Evolutionary conservation across 2,113 vertebrate species (phyloP), one percentile per base, ranked within the genome.

Genomic region (Eretmochelys imbricata): DNA sequence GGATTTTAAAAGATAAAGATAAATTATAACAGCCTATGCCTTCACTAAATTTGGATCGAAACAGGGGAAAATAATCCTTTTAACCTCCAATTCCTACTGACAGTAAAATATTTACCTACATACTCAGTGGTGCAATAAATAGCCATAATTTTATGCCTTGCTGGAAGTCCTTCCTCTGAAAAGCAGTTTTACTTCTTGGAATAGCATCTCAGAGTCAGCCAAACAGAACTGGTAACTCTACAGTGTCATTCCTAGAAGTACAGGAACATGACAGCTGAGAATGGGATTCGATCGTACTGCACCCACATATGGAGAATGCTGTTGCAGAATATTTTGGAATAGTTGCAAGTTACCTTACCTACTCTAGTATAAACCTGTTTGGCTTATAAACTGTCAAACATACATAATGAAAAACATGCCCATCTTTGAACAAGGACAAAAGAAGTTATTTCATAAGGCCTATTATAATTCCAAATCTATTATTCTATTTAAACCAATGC

Each of bases 401-500:
- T 24, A 25, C 55, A 3, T 35, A 87, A 25, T 29, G 25, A 93
- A 93, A 54, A 85, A 89, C 19, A n/a, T 1, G 1, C 10, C 55
- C 54, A 54, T 54, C 53, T 72, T 75, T 5, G 4, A 10, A 13
- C 38, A 92, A 93, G 93, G 87, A 0, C 6, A 88, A 87, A 83
- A 11, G 14, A 94, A 65, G 87, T 94, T 57, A 38, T 92, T 76
- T 94, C n/a, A 22, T 16, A 91, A 82, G 19, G 11, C 25, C 87
- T 84, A 54, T 12, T 91, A 65, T 20, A 27, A 94, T 87, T 65
- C 65, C 82, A 90, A 82, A 89, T 75, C 29, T 87, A 76, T 87
- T 84, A 94, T 5, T 91, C 35, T 91, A 94, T 91, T 94, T 94
- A 93, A 96, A 91, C 76, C 87, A 72, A 91, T n/a, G 51, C 22